phyloP scores from a whole-genome alignment of 2,113 vertebrate genomes.

The Myotis davidii region DNA sequence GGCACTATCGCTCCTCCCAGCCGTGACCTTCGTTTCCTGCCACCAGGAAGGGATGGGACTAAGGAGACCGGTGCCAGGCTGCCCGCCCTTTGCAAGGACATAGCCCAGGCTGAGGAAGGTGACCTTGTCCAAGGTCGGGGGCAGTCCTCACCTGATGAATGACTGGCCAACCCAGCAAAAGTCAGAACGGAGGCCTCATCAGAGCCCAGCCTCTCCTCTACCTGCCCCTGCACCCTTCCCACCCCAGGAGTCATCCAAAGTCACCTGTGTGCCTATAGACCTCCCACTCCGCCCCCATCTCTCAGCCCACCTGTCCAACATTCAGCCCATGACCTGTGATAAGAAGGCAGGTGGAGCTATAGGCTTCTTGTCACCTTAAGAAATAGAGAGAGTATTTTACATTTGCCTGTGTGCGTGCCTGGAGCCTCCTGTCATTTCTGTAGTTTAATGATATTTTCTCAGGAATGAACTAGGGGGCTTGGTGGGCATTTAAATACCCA shows the following conservation, averaged over 20 bases:
- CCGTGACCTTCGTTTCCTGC: not conserved
- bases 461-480: not conserved
- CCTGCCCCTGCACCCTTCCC: not conserved
- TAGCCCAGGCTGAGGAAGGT: not conserved
- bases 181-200: not conserved
- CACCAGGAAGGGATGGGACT: fast-evolving
- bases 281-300: not conserved
- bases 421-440: not conserved
- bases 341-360: not conserved
- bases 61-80: not conserved
- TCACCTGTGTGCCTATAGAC: not conserved
- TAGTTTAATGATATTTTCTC: not conserved
- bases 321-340: not conserved
- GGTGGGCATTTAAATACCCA: not conserved
- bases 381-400: not conserved
- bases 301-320: not conserved
- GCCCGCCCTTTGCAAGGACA: not conserved
- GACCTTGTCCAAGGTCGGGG: not conserved
- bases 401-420: not conserved
- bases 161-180: too few species aligned
- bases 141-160: not conserved
- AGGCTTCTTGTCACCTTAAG: not conserved
- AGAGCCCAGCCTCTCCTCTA: not conserved
- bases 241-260: not conserved
- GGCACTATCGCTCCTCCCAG: fast-evolving